These are phyloP conservation scores for Megastigmus dorsalis DNA, from an alignment of 2,888 invertebrate species.

Conservation along the genomic window DNA sequence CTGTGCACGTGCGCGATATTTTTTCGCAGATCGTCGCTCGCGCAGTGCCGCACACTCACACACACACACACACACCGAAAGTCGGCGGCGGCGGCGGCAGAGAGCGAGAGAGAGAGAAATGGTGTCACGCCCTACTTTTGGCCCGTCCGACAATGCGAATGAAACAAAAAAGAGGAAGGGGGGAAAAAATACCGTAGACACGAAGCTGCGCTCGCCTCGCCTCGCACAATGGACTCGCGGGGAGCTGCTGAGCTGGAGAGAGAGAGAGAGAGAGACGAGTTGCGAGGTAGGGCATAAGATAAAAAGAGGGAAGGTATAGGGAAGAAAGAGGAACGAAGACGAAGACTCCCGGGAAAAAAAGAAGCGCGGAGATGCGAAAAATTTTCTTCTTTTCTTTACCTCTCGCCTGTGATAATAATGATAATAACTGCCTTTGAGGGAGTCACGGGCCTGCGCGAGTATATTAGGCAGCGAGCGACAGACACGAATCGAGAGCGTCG, in stretches of 20 bases:
- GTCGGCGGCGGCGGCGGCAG: background rate
- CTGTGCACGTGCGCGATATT: no score
- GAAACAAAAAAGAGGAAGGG: constrained; percentile 30
- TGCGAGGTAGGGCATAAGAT: background rate
- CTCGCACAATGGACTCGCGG: background rate
- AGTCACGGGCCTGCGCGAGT: no score
- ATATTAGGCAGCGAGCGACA: no score
- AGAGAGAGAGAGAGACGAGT: background rate
- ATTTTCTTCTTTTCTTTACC: no score
- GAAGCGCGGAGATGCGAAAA: no score
- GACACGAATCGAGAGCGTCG: no score
- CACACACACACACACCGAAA: no score
- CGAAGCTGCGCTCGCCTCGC: background rate
- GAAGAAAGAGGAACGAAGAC: background rate
- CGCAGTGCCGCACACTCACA: no score
- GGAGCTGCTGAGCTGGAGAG: background rate
- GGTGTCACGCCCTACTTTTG: constrained; percentile 50
- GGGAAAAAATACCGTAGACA: constrained; percentile 13
- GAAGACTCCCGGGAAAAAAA: background rate
- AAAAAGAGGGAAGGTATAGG: background rate
- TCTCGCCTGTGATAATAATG: no score
- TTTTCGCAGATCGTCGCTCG: background rate
- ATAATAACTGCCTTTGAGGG: no score
- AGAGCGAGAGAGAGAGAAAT: constrained; percentile 4
- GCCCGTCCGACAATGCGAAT: constrained; percentile 12